Evolutionary conservation across 2,888 invertebrate genomes (phyloP).

Genomic region (Drepanosiphum platanoidis): DNA sequence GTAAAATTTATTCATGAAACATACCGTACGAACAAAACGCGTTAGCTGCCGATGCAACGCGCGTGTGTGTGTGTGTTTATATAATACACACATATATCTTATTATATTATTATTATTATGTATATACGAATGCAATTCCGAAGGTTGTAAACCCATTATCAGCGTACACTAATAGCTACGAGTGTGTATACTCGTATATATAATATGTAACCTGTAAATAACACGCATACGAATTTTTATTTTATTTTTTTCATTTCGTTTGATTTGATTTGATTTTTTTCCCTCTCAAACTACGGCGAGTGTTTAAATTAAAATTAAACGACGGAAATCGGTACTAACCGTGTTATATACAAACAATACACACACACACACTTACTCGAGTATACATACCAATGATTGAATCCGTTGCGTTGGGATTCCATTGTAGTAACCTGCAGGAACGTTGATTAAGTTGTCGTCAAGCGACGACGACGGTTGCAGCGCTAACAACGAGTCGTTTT

Average conservation of each 20-base stretch:
- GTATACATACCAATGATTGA: too few species aligned
- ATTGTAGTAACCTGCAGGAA: too few species aligned
- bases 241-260: neutral
- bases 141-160: conserved; percentile 42
- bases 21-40: neutral
- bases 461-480: neutral
- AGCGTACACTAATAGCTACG: neutral
- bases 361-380: neutral
- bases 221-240: neutral
- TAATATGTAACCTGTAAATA: neutral
- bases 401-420: too few species aligned
- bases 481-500: too few species aligned
- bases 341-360: neutral
- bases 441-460: neutral
- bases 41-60: conserved; percentile 1
- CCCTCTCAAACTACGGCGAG: neutral
- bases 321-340: neutral
- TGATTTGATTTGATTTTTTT: neutral
- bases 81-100: neutral
- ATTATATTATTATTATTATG: neutral
- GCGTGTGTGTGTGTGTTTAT: neutral
- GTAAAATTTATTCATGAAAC: conserved; percentile 58
- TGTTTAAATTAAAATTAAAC: neutral
- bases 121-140: conserved; percentile 38
- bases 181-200: too few species aligned